Base-by-base conservation (phyloP, 2,888 invertebrate genomes). In the Ichneumoninae sp. region DNA sequence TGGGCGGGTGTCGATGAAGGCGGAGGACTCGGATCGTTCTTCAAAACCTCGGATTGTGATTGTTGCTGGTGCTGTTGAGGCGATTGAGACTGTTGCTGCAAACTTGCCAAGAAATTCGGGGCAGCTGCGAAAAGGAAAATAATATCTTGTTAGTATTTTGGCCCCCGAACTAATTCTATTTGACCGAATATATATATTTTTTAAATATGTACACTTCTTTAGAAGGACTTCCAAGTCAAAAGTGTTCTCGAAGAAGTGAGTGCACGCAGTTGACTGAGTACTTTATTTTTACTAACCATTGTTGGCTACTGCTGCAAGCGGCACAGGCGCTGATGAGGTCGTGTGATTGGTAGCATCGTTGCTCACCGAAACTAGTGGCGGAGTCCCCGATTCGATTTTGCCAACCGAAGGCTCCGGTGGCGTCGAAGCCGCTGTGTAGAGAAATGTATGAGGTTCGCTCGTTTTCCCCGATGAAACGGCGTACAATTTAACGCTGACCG, bases 391-490 rank as follows among this genome's bases (percentile, higher is more conserved):
- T 63, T 93, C 93, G 10, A 91, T 85, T 75, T 93, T 93, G 6
- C 93, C 91, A 36, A 92, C 84, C 7, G 92, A 91, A 0, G 91
- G 92, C 57, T 92, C 91, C 0, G 92, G 89, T 0, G 92, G 86
- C 2, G 92, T 86, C n/a, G 92, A 90, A 1, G 89, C 88, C 13
- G 93, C 90, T 85, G 97, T 97, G 95, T 97, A 98, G 91, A 96
- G 95, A 95, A 98, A 98, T 86, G 95, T 95, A 94, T 98, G 98
- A 75, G 97, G 96, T 94, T 98, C 98, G 90, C 97, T 97, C 85
- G 96, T 96, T 94, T 97, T 97, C 89, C 97, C 98, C 91, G 97
- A 98, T 65, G 98, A 98, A 26, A 97, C 95, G 82, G 98, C 97
- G 93, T 96, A 96, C 93, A 98, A 94, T 94, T 96, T 96, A 85